These are phyloP conservation scores for Morone chrysops DNA, from an alignment of 2,113 vertebrate species.

Conservation along the genomic window DNA sequence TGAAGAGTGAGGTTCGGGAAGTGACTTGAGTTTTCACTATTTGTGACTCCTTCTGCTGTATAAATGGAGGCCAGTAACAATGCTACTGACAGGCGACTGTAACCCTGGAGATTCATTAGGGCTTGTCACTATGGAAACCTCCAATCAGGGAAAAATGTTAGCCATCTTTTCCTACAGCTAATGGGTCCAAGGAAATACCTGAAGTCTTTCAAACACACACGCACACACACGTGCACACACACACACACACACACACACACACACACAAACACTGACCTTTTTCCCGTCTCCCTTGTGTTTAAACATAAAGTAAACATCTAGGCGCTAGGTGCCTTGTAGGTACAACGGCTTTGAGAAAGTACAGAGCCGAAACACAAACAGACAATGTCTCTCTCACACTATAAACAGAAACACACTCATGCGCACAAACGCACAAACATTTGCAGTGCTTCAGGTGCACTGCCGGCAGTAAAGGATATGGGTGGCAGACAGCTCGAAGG, in stretches of 20 bases:
- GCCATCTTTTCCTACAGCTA: conserved; percentile 67
- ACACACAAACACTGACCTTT: conserved; percentile 31
- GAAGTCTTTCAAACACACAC: conserved; percentile 31
- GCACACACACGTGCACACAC: conserved; percentile 26
- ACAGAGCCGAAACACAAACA: conserved; percentile 72
- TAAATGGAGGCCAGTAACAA: conserved; percentile 85
- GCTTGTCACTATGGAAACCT: conserved; percentile 91
- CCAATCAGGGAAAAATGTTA: conserved; percentile 87
- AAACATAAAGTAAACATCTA: conserved; percentile 71
- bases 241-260: conserved; percentile 27
- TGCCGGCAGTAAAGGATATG: conserved; percentile 91
- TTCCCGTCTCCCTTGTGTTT: conserved; percentile 63
- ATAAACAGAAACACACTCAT: conserved; percentile 29
- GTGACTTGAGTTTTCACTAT: conserved; percentile 60
- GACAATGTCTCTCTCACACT: conserved; percentile 40
- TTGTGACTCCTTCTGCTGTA: conserved; percentile 80
- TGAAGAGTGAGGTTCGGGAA: conserved; percentile 41
- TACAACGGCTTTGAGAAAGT: conserved; percentile 59
- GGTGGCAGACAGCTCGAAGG: conserved; percentile 94
- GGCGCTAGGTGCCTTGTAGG: conserved; percentile 33
- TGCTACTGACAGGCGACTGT: conserved; percentile 83
- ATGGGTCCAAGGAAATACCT: conserved; percentile 75
- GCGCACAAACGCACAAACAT: background rate
- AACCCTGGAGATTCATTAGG: conserved; percentile 96
- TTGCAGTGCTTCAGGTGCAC: conserved; percentile 26